phyloP scores from a whole-genome alignment of 1,140 invertebrate species.

The Drosophila azteca region DNA sequence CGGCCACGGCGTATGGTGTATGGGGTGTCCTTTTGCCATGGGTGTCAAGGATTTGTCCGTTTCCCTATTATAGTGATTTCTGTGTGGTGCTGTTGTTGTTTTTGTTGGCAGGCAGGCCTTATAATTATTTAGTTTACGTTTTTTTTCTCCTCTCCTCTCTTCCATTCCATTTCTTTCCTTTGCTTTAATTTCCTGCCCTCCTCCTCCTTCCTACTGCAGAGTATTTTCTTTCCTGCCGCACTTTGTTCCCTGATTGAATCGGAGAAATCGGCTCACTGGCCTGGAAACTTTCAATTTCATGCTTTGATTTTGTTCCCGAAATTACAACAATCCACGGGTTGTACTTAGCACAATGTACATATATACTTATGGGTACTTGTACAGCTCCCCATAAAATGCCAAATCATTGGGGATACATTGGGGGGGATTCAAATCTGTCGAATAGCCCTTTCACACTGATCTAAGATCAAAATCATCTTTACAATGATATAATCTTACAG shows the following conservation, averaged over 20 bases:
- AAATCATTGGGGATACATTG: no score
- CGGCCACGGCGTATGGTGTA: background rate
- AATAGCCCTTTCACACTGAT: background rate
- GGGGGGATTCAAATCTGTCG: background rate
- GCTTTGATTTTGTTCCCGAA: conserved; percentile 24
- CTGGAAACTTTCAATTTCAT: conserved; percentile 68
- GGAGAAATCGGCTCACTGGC: conserved; percentile 46
- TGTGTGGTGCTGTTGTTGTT: conserved; percentile 30
- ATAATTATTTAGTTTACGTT: conserved; percentile 74
- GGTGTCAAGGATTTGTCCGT: conserved; percentile 57
- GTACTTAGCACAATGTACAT: background rate
- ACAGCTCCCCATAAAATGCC: no score
- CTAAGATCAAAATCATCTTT: no score
- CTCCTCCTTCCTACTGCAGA: background rate
- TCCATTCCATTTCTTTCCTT: no score
- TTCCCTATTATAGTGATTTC: conserved; percentile 14
- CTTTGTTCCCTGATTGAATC: conserved; percentile 12
- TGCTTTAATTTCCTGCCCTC: background rate
- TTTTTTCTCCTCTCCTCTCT: background rate
- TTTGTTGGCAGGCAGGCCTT: conserved; percentile 32
- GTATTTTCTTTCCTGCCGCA: conserved; percentile 3
- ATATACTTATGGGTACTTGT: no score
- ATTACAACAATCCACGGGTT: background rate
- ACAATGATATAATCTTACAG: no score
- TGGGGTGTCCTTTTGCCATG: conserved; percentile 54